Evolutionary conservation across 2,113 vertebrate species (phyloP).

Genomic region (Paratilapia polleni): DNA sequence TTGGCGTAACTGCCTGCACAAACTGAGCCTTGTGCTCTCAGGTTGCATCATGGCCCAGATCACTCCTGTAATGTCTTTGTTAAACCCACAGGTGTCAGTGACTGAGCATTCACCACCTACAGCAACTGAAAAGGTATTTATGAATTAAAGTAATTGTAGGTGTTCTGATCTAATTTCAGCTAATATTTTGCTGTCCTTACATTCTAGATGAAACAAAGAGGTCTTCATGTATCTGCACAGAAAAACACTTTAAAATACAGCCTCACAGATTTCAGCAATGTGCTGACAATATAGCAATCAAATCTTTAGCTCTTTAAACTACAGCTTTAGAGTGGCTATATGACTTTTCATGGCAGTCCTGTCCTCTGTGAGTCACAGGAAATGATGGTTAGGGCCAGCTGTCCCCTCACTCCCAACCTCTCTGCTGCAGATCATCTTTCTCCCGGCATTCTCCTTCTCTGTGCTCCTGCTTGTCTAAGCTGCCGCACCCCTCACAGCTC

Average conservation of each 20-base stretch:
- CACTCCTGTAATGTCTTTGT: constrained; percentile 65
- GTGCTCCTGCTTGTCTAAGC: constrained; percentile 27
- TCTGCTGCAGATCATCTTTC: constrained; percentile 72
- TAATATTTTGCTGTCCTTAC: not conserved
- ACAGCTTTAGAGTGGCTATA: constrained; percentile 7
- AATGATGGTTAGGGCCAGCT: constrained; percentile 74
- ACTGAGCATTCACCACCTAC: constrained; percentile 58
- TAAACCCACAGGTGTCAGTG: constrained; percentile 78
- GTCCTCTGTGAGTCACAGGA: constrained; percentile 64
- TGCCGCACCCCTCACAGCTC: constrained; percentile 49
- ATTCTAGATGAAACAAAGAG: not conserved
- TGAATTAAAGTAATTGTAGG: not conserved
- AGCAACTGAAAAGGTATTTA: constrained; percentile 60
- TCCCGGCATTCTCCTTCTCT: constrained; percentile 60
- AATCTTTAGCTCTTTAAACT: constrained; percentile 6
- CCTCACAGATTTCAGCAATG: not conserved
- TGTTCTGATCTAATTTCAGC: not conserved
- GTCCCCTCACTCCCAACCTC: constrained; percentile 69
- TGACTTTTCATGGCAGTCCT: constrained; percentile 41
- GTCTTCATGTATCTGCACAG: not conserved
- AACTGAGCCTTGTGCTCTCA: constrained; percentile 8
- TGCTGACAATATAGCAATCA: not conserved
- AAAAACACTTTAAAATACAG: not conserved
- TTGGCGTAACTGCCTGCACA: constrained; percentile 15
- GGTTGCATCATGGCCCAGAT: constrained; percentile 32